Evolutionary conservation across 37 sponge, comb jelly and placozoan species (phyloP).

Genomic region (Tethya wilhelma): DNA sequence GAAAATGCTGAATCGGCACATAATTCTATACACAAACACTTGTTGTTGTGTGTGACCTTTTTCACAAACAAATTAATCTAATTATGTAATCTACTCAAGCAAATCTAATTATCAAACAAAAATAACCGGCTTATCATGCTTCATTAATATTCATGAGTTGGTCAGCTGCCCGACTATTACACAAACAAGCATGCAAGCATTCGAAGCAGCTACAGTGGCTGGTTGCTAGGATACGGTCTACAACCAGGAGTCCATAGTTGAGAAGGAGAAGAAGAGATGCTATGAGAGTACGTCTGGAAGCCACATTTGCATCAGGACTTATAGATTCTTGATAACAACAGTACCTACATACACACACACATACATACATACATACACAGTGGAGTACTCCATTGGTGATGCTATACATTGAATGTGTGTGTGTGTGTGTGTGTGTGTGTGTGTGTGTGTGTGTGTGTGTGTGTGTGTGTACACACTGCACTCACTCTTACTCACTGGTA

Average conservation of each 20-base stretch:
- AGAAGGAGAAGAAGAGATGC: slow-evolving; percentile 43
- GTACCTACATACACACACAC: slow-evolving; percentile 11
- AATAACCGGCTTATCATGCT: no score
- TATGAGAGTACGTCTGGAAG: slow-evolving; percentile 3
- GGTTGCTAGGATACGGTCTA: slow-evolving; percentile 90
- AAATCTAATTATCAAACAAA: no score
- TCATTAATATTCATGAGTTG: no score
- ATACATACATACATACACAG: neutral
- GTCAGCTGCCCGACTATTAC: no score
- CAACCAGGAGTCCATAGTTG: slow-evolving; percentile 90
- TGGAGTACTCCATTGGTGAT: neutral
- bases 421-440: neutral
- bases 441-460: neutral
- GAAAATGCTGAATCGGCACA: no score
- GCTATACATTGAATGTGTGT: neutral
- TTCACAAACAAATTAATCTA: no score
- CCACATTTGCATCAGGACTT: neutral
- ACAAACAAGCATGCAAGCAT: no score
- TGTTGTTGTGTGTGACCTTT: no score
- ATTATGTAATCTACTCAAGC: no score
- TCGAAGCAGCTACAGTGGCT: no score
- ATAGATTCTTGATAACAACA: slow-evolving; percentile 10
- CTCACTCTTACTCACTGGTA: slow-evolving; percentile 63
- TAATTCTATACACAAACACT: no score
- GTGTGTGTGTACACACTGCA: neutral